phyloP scores from a whole-genome alignment of 2,888 invertebrate genomes.

The Cylindroiulus punctatus region DNA sequence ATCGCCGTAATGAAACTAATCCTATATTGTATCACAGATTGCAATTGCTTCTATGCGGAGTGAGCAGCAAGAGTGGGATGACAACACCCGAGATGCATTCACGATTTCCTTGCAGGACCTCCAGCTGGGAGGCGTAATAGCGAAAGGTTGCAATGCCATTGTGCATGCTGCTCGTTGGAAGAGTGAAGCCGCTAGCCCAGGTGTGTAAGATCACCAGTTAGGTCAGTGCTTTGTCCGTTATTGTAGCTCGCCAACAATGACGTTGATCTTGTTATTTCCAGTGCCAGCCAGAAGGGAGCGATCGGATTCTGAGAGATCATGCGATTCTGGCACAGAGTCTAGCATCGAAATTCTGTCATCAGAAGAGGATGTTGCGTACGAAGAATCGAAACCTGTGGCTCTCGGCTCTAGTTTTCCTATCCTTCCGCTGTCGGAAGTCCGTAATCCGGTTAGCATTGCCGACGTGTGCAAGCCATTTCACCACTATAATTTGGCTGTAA shows the following conservation, averaged over 20 bases:
- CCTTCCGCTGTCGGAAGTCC: background rate
- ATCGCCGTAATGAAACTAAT: conserved; percentile 47
- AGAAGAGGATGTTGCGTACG: conserved; percentile 49
- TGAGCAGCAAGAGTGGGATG: conserved; percentile 4
- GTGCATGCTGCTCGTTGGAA: conserved; percentile 76
- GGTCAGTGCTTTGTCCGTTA: background rate
- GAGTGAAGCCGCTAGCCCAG: conserved; percentile 23
- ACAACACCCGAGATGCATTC: background rate
- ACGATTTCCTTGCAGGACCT: conserved; percentile 51
- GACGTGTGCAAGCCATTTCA: conserved; percentile 51
- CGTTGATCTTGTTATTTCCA: background rate
- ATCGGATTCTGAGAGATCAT: conserved; percentile 48
- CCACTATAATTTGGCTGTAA: conserved; percentile 74
- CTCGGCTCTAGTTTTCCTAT: background rate
- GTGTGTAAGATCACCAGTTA: background rate
- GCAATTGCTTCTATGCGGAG: conserved; percentile 51
- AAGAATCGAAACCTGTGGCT: conserved; percentile 35
- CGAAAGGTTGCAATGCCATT: conserved; percentile 83
- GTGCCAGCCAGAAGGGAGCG: background rate
- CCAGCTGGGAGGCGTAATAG: conserved; percentile 69
- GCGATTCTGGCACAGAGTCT: conserved; percentile 54
- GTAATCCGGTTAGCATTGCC: background rate
- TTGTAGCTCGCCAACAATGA: background rate
- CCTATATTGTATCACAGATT: conserved; percentile 54
- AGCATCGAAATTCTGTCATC: conserved; percentile 54